Percentiles rank a stretch among this genome's conserved stretches.
These are phyloP conservation scores for Actenoides lindsayi DNA, from an alignment of 2,113 vertebrate species.

Conservation along the genomic window DNA sequence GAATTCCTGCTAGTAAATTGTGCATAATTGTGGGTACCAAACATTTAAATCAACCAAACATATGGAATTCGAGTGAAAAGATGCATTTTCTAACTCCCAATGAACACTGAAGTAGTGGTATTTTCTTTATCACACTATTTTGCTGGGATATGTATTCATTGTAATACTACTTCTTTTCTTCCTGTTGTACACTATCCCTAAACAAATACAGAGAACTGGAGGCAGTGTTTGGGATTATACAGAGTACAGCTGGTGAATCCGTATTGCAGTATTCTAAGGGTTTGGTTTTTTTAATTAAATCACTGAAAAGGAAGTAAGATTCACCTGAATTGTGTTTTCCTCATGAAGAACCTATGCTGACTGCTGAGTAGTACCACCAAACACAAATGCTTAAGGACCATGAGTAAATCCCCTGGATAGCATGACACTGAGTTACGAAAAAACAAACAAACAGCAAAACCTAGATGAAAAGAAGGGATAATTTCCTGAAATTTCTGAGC, in stretches of 20 bases:
- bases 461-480: background rate
- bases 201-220: background rate
- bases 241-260: background rate
- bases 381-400: background rate
- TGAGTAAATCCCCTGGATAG: background rate
- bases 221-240: background rate
- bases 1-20: background rate
- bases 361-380: background rate
- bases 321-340: background rate
- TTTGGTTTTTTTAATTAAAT: background rate
- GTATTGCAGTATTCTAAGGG: background rate
- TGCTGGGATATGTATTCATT: background rate
- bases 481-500: background rate
- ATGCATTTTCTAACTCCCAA: background rate
- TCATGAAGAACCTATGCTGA: background rate
- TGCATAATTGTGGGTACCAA: background rate
- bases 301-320: background rate
- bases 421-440: background rate
- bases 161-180: background rate
- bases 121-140: background rate
- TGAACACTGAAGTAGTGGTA: background rate
- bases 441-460: background rate
- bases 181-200: background rate
- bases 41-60: background rate
- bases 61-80: background rate